Percentiles rank a stretch among this genome's conserved stretches.
Evolutionary conservation across 1,140 invertebrate genomes (phyloP).

Genomic region (Neodiprion pinetum): DNA sequence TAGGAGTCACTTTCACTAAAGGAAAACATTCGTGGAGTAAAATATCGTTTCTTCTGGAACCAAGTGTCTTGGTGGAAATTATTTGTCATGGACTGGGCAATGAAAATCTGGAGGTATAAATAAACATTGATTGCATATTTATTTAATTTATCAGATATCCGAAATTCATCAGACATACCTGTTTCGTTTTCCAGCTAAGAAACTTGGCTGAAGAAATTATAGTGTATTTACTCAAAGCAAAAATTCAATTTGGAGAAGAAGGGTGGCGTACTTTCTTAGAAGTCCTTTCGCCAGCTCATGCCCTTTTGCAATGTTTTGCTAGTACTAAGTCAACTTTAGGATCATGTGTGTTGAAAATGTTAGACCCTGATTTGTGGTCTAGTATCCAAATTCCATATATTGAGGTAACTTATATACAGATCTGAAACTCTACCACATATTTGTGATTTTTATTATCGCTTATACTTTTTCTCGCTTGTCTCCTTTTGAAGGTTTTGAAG

Average conservation of each 20-base stretch:
- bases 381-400: slow-evolving; percentile 62
- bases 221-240: slow-evolving; percentile 67
- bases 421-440: slow-evolving; percentile 25
- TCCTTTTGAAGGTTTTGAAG: slow-evolving; percentile 52
- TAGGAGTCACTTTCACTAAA: slow-evolving; percentile 55
- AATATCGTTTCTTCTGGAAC: slow-evolving; percentile 63
- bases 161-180: slow-evolving; percentile 4
- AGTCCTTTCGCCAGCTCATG: slow-evolving; percentile 64
- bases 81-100: slow-evolving; percentile 66
- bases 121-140: slow-evolving; percentile 7
- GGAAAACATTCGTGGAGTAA: slow-evolving; percentile 50
- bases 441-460: slow-evolving; percentile 22
- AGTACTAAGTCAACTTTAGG: slow-evolving; percentile 58
- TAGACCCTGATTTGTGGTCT: slow-evolving; percentile 67
- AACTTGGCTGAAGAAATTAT: slow-evolving; percentile 67
- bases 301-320: slow-evolving; percentile 60
- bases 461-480: slow-evolving; percentile 4
- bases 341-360: slow-evolving; percentile 66
- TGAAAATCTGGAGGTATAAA: slow-evolving; percentile 50
- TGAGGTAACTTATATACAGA: slow-evolving; percentile 52
- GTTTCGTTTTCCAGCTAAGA: slow-evolving; percentile 57
- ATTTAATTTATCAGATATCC: not conserved
- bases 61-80: slow-evolving; percentile 68
- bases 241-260: slow-evolving; percentile 64
- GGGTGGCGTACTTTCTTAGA: slow-evolving; percentile 67